A percentile compares a stretch with the other conserved stretches of the same genome.
These are phyloP conservation scores for Halictus quadricinctus DNA, from an alignment of 2,888 invertebrate species.

Conservation along the genomic window DNA sequence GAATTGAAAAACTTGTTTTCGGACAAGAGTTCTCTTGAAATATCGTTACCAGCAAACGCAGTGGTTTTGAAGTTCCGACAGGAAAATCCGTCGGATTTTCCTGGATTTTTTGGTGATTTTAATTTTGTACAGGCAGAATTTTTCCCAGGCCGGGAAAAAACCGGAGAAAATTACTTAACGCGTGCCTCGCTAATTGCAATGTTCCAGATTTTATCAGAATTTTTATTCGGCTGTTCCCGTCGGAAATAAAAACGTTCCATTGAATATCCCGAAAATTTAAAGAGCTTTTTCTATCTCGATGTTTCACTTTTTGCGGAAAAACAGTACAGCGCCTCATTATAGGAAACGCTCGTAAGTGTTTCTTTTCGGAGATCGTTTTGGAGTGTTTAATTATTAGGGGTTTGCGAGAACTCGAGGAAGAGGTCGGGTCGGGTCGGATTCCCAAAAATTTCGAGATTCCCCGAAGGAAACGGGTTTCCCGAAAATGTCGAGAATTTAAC, in stretches of 20 bases:
- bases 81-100: neutral
- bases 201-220: neutral
- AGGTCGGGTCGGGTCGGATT: no score
- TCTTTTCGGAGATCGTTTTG: no score
- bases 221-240: neutral
- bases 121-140: neutral
- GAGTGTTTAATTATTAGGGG: no score
- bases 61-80: neutral
- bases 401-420: no score
- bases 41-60: neutral
- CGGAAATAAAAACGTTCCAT: neutral
- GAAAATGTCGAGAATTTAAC: no score
- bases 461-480: no score
- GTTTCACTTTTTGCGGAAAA: neutral
- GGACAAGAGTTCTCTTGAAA: neutral
- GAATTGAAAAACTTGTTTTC: neutral
- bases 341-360: neutral
- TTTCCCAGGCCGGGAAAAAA: neutral
- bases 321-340: neutral
- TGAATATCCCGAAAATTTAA: neutral
- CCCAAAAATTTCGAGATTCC: no score
- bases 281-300: neutral
- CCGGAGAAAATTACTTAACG: neutral
- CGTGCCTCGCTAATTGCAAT: constrained; percentile 1
- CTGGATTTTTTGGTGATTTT: neutral